Evolutionary conservation across 2,113 vertebrate genomes (phyloP).

Genomic region (Pristiophorus japonicus): DNA sequence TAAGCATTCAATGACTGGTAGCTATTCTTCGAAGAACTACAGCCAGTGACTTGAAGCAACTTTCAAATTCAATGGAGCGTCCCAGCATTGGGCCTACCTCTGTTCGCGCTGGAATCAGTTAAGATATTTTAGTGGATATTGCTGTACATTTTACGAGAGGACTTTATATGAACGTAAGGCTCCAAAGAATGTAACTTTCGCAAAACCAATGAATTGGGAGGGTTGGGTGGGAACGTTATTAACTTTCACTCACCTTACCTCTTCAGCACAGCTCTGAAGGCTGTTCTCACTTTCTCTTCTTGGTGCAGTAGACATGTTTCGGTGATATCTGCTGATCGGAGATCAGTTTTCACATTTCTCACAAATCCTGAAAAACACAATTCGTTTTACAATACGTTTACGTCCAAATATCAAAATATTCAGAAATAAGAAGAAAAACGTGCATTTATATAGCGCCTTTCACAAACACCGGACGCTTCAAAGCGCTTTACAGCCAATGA

Average conservation of each 20-base stretch:
- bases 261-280: conserved; percentile 79
- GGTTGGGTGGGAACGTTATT: neutral
- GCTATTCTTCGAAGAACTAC: neutral
- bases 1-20: neutral
- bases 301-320: conserved; percentile 50
- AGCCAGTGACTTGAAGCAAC: neutral
- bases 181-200: neutral
- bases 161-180: neutral
- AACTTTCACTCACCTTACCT: conserved; percentile 70
- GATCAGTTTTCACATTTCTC: conserved; percentile 50
- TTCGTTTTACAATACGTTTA: neutral
- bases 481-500: no score
- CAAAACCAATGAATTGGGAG: neutral
- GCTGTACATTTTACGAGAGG: neutral
- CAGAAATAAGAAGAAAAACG: neutral
- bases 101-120: neutral
- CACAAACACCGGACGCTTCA: no score
- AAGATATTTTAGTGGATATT: neutral
- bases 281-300: conserved; percentile 65
- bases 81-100: neutral
- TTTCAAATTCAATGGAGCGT: neutral
- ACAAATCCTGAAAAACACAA: conserved; percentile 54
- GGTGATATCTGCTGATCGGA: conserved; percentile 52
- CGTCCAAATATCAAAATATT: neutral
- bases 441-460: no score